Conservation (phyloP, 2,888 invertebrate species). For the Rhynchonema sp. region DNA sequence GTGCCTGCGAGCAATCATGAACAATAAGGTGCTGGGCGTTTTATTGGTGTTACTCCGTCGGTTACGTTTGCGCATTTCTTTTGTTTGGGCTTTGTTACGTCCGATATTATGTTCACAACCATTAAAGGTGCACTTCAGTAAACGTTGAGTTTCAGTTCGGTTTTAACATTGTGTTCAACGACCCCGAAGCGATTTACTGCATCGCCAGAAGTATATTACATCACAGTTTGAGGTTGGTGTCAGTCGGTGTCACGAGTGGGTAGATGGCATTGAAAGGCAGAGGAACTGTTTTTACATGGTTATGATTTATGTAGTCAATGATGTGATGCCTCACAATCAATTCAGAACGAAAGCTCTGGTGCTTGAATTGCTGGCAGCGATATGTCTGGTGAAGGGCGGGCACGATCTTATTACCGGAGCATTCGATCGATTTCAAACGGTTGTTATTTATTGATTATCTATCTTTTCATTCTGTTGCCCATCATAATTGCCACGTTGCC, state of each 20-base stretch:
- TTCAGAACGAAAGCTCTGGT: constrained; percentile 81
- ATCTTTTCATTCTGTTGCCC: background rate
- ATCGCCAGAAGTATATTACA: constrained; percentile 90
- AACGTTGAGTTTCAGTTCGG: constrained; percentile 55
- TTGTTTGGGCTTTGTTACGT: constrained; percentile 2
- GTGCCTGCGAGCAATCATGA: constrained; percentile 98
- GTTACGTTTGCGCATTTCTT: background rate
- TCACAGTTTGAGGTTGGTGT: constrained; percentile 55
- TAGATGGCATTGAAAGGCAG: background rate
- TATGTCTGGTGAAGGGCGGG: constrained; percentile 96
- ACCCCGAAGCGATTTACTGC: constrained; percentile 90
- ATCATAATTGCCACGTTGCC: background rate
- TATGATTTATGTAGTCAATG: background rate
- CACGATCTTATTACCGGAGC: constrained; percentile 90
- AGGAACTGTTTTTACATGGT: too few species aligned
- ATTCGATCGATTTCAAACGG: constrained; percentile 92
- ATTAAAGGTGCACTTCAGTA: background rate
- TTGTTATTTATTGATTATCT: constrained; percentile 9
- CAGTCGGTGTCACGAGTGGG: background rate
- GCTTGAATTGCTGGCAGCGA: constrained; percentile 83
- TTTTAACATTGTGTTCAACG: constrained; percentile 95
- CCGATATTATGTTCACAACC: background rate
- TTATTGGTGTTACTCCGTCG: too few species aligned
- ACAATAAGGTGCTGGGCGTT: constrained; percentile 58
- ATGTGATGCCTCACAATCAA: too few species aligned